These are phyloP conservation scores for Noctua pronuba DNA, from an alignment of 2,888 invertebrate species.

Conservation along the genomic window DNA sequence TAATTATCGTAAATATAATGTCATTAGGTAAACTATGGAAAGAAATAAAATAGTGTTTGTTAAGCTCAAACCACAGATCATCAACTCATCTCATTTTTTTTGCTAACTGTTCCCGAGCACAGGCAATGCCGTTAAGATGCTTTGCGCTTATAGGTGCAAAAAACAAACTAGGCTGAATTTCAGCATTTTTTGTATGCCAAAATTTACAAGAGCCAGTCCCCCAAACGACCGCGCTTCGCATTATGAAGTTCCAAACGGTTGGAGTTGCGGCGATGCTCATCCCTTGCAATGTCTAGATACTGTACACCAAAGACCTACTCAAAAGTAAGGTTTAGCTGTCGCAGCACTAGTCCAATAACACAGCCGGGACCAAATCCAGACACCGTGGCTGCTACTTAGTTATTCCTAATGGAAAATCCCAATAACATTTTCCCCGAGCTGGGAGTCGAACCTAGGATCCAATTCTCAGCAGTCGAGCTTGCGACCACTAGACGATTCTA, in stretches of 20 bases:
- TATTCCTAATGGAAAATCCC: background rate
- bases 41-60: constrained; percentile 25
- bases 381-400: background rate
- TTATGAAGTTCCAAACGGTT: too few species aligned
- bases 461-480: background rate
- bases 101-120: background rate
- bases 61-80: background rate
- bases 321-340: too few species aligned
- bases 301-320: too few species aligned
- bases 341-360: too few species aligned
- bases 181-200: background rate
- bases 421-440: background rate
- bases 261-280: too few species aligned
- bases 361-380: too few species aligned
- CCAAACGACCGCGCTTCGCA: background rate
- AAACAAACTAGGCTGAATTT: too few species aligned
- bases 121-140: background rate
- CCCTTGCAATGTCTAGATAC: too few species aligned
- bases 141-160: too few species aligned
- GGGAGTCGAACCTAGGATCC: background rate
- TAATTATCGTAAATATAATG: constrained; percentile 40
- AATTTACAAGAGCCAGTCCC: background rate
- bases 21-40: constrained; percentile 8
- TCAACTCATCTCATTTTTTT: background rate
- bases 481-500: background rate